phyloP scores from a whole-genome alignment of 1,140 invertebrate genomes.

The Drosophila arawakana region DNA sequence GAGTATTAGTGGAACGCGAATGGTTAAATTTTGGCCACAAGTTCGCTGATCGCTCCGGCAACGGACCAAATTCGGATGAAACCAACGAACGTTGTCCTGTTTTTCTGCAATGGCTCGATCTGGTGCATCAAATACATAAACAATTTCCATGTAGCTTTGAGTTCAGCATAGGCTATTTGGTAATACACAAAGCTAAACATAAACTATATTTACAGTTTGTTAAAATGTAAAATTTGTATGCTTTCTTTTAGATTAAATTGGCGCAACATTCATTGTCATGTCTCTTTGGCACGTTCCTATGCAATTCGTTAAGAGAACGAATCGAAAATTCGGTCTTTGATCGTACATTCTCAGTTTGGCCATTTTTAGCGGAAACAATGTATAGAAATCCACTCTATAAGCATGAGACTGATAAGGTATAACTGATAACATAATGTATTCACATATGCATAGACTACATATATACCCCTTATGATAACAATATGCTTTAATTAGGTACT shows the following conservation, averaged over 20 bases:
- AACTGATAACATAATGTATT: background rate
- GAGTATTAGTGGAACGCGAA: conserved; percentile 95
- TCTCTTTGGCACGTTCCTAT: conserved; percentile 98
- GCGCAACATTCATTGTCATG: conserved; percentile 97
- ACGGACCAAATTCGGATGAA: conserved; percentile 92
- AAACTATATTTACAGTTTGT: background rate
- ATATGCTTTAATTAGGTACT: conserved; percentile 88
- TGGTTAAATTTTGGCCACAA: conserved; percentile 99
- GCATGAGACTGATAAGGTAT: conserved; percentile 85
- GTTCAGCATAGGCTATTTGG: conserved; percentile 96
- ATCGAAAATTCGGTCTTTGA: conserved; percentile 88
- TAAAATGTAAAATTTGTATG: conserved; percentile 7
- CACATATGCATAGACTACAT: conserved; percentile 6
- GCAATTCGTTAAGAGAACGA: conserved; percentile 94
- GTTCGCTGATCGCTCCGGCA: conserved; percentile 97
- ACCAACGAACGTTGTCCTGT: conserved; percentile 96
- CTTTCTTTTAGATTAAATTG: conserved; percentile 92
- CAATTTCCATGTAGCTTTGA: conserved; percentile 98
- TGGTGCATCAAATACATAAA: conserved; percentile 95
- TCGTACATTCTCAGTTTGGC: conserved; percentile 94
- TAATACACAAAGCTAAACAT: conserved; percentile 84
- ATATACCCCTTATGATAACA: conserved; percentile 22
- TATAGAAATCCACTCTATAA: conserved; percentile 96
- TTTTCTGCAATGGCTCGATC: conserved; percentile 99
- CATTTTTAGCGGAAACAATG: conserved; percentile 90